Conservation (phyloP, 2,797 vertebrate genomes). For the Mionectes olivaceus region DNA sequence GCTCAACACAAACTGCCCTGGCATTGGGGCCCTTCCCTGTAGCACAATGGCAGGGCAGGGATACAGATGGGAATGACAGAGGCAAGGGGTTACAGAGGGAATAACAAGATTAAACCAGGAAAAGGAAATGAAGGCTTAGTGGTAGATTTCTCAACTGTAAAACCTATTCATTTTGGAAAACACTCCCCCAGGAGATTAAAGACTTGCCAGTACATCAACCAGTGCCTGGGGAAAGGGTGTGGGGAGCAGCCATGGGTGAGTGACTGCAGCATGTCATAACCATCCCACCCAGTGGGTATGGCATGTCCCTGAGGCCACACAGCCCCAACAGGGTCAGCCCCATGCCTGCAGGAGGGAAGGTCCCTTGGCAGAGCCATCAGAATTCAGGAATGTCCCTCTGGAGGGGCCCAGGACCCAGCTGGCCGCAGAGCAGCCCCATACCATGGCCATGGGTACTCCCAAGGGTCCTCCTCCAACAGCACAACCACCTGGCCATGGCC, state of each 20-base stretch:
- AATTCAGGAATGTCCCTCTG: accelerated
- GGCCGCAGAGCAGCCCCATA: accelerated
- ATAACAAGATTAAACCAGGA: constrained; percentile 1
- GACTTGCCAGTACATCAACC: background rate
- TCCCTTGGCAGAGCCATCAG: background rate
- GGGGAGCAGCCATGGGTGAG: accelerated
- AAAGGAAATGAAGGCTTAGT: constrained; percentile 35
- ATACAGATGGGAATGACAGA: background rate
- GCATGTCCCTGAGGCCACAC: accelerated
- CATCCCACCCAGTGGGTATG: accelerated
- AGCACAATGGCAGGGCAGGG: background rate
- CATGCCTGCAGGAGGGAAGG: accelerated
- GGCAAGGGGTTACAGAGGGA: background rate
- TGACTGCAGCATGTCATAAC: accelerated
- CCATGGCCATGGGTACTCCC: accelerated
- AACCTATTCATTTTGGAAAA: background rate
- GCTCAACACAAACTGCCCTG: background rate
- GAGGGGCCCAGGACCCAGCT: accelerated
- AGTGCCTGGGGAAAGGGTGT: accelerated
- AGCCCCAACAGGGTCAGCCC: background rate
- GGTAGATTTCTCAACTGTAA: background rate
- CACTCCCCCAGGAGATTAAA: background rate
- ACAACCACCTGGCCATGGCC: background rate
- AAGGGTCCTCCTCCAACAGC: background rate
- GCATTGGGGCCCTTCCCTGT: background rate